Conservation (phyloP, 2,797 vertebrate species). For the Fundulus diaphanus region DNA sequence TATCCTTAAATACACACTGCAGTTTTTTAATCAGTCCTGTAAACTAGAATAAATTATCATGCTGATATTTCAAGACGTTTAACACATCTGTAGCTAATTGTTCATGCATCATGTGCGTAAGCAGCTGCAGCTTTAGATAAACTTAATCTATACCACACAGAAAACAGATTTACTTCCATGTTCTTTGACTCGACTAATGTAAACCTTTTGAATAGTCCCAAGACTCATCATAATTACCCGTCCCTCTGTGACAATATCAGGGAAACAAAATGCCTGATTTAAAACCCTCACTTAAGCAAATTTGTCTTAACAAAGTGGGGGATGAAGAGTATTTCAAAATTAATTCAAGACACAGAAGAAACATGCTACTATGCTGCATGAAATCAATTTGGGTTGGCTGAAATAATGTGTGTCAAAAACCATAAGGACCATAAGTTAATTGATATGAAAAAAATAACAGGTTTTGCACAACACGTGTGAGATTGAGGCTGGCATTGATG, state of each 20-base stretch:
- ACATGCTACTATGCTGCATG: conserved; percentile 20
- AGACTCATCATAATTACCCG: conserved; percentile 21
- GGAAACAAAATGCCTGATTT: conserved; percentile 42
- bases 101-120: not conserved
- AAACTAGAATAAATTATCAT: conserved; percentile 4
- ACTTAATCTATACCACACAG: conserved; percentile 7
- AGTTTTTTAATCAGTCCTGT: conserved; percentile 3
- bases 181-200: conserved; percentile 22
- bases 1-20: not conserved
- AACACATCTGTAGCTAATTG: conserved; percentile 8
- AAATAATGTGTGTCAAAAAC: conserved; percentile 45
- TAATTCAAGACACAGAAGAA: conserved; percentile 50
- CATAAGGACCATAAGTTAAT: conserved; percentile 32
- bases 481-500: not conserved
- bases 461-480: too few species aligned
- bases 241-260: conserved; percentile 23
- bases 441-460: not conserved
- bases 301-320: conserved; percentile 48
- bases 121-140: conserved; percentile 17
- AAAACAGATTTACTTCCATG: conserved; percentile 22
- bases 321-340: conserved; percentile 40
- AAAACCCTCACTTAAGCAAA: conserved; percentile 54
- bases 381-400: conserved; percentile 40
- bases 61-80: conserved; percentile 4
- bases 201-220: conserved; percentile 4